These are phyloP conservation scores for Rutilus rutilus DNA, from an alignment of 2,113 vertebrate genomes.

Conservation along the genomic window DNA sequence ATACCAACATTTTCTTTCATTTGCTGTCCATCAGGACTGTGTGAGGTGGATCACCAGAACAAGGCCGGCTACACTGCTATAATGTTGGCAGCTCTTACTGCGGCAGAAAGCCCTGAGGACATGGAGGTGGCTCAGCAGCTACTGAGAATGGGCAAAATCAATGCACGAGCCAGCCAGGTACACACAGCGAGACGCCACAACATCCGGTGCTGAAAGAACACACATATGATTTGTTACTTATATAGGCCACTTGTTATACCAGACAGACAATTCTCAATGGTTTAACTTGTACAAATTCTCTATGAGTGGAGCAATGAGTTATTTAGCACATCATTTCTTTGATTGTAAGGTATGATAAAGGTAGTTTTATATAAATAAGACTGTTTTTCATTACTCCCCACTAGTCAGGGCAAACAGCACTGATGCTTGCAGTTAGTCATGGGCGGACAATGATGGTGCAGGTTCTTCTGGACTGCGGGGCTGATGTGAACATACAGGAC, in stretches of 20 bases:
- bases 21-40: conserved; percentile 67
- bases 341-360: background rate
- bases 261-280: background rate
- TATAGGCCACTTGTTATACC: background rate
- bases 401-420: conserved; percentile 88
- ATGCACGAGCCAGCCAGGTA: conserved; percentile 91
- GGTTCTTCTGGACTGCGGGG: conserved; percentile 80
- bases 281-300: background rate
- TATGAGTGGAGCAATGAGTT: background rate
- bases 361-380: background rate
- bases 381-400: conserved; percentile 18
- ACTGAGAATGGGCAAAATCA: conserved; percentile 86
- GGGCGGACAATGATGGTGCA: conserved; percentile 86
- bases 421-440: conserved; percentile 91
- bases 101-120: conserved; percentile 85
- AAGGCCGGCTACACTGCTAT: conserved; percentile 92
- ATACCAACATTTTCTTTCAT: background rate
- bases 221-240: background rate
- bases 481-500: conserved; percentile 84
- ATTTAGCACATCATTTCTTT: background rate
- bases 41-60: conserved; percentile 88
- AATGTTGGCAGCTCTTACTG: conserved; percentile 92
- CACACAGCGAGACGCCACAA: conserved; percentile 11
- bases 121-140: conserved; percentile 91
- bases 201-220: background rate